These are phyloP conservation scores for Kuschelorhynchus macadamiae DNA, from an alignment of 2,888 invertebrate genomes.

Conservation along the genomic window DNA sequence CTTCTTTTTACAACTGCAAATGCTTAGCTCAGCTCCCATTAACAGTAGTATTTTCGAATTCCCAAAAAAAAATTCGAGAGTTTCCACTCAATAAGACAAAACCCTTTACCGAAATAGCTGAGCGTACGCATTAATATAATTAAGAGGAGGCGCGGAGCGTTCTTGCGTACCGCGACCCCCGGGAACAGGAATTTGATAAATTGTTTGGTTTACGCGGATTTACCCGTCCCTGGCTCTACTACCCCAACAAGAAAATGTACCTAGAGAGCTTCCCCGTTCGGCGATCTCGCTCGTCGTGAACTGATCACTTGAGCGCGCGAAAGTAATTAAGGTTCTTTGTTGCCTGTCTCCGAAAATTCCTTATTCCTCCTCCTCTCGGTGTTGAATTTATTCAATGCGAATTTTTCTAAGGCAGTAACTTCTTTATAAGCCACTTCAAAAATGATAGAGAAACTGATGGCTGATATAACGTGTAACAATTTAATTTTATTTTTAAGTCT, in stretches of 20 bases:
- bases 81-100: constrained; percentile 21
- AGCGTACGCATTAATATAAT: constrained; percentile 53
- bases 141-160: constrained; percentile 50
- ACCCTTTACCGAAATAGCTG: constrained; percentile 16
- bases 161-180: constrained; percentile 49
- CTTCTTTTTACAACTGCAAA: too few relatives aligned
- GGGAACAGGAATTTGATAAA: constrained; percentile 55
- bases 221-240: constrained; percentile 29
- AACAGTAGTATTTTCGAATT: constrained; percentile 6
- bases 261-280: constrained; percentile 41
- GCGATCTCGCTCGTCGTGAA: constrained; percentile 53
- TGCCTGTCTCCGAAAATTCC: constrained; percentile 41
- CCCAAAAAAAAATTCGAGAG: neutral
- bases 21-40: too few relatives aligned
- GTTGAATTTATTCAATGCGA: too few relatives aligned
- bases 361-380: constrained; percentile 25
- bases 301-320: constrained; percentile 53
- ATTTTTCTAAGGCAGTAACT: too few relatives aligned
- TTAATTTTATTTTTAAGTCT: too few relatives aligned
- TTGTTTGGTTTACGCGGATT: constrained; percentile 53
- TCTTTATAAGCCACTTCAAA: too few relatives aligned
- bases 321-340: constrained; percentile 55
- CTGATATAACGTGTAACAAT: too few relatives aligned
- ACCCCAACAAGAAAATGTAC: constrained; percentile 41
- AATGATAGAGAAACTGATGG: too few relatives aligned